phyloP scores from a whole-genome alignment of 2,113 vertebrate species.

The Corythornis vintsioides region DNA sequence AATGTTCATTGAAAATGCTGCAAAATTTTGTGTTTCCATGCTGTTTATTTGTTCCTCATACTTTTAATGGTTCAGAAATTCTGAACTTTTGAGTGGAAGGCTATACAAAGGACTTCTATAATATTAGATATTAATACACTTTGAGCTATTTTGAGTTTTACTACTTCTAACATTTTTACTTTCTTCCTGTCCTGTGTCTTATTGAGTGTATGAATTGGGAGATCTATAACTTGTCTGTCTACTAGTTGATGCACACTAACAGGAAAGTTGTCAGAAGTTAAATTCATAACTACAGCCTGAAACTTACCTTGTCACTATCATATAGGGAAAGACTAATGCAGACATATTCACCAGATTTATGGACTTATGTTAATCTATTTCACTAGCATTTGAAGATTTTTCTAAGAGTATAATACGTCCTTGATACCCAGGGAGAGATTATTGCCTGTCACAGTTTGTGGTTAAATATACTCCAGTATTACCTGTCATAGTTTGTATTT shows the following conservation, averaged over 20 bases:
- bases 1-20: neutral
- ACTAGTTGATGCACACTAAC: neutral
- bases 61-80: neutral
- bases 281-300: slow-evolving; percentile 8
- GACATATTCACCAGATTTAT: slow-evolving; percentile 27
- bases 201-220: neutral
- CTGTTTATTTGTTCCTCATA: neutral
- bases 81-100: neutral
- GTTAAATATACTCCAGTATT: slow-evolving; percentile 6
- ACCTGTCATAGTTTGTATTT: neutral
- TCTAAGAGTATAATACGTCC: neutral
- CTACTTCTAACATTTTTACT: neutral
- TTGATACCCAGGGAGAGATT: slow-evolving; percentile 28
- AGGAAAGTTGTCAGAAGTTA: slow-evolving; percentile 43
- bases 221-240: neutral
- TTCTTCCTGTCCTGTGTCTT: neutral
- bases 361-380: neutral
- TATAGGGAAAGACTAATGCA: slow-evolving; percentile 4
- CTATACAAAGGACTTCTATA: neutral
- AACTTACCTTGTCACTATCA: slow-evolving; percentile 13
- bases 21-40: neutral
- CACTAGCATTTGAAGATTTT: slow-evolving; percentile 28
- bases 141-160: neutral
- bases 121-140: neutral
- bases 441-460: slow-evolving; percentile 16